Conservation (phyloP, 2,888 invertebrate species). For the Kryphioiulus occultus region DNA sequence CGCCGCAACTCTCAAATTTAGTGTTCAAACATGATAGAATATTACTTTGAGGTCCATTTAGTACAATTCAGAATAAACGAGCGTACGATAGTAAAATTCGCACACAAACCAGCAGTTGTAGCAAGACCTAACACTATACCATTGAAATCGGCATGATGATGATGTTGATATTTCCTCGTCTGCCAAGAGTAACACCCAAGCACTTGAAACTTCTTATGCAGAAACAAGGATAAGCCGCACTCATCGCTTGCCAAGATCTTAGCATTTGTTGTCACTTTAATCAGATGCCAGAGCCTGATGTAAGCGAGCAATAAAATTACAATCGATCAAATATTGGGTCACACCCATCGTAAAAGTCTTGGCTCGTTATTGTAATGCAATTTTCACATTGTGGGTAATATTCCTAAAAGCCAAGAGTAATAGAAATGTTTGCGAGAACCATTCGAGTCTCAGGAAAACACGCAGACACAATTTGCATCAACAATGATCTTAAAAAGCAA, state of each 20-base stretch:
- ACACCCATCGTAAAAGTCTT: constrained; percentile 6
- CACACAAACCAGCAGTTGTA: too few relatives aligned
- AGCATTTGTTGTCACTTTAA: constrained; percentile 31
- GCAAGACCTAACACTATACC: too few relatives aligned
- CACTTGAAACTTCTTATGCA: background rate
- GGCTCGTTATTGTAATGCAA: background rate
- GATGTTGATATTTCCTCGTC: background rate
- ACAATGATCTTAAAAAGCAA: background rate
- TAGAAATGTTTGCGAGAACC: background rate
- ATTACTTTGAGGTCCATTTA: too few relatives aligned
- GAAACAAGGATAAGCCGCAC: background rate
- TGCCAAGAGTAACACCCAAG: background rate
- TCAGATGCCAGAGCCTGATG: constrained; percentile 11
- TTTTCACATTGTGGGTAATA: constrained; percentile 11
- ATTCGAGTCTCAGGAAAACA: background rate
- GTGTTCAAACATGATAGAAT: too few relatives aligned
- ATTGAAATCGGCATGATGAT: background rate
- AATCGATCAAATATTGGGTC: constrained; percentile 30
- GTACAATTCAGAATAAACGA: too few relatives aligned
- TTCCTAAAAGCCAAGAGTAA: constrained; percentile 1
- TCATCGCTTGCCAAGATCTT: background rate
- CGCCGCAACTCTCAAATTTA: too few relatives aligned
- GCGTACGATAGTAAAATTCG: too few relatives aligned
- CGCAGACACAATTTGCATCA: background rate
- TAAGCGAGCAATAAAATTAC: constrained; percentile 31